These are phyloP conservation scores for Phainopepla nitens DNA, from an alignment of 2,113 vertebrate species.

Conservation along the genomic window DNA sequence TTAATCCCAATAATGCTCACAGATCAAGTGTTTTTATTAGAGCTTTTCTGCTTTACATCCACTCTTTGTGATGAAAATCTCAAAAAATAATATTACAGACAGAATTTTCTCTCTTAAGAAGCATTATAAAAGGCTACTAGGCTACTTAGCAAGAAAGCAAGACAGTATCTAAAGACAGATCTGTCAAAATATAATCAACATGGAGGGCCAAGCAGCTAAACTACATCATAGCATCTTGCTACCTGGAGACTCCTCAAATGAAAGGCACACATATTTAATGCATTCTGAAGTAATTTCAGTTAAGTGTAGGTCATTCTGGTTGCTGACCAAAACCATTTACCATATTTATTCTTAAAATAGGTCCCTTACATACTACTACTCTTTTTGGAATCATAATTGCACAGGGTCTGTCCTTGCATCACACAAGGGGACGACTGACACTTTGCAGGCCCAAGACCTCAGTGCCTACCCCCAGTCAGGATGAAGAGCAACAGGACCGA, in stretches of 20 bases:
- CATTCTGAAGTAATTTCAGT: neutral
- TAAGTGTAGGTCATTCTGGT: neutral
- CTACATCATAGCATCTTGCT: neutral
- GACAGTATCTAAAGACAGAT: neutral
- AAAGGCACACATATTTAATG: neutral
- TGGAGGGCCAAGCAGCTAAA: neutral
- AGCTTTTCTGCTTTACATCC: neutral
- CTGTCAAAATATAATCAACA: neutral
- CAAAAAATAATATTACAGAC: neutral
- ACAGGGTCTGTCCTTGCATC: neutral
- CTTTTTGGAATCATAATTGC: neutral
- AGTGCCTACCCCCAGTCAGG: neutral
- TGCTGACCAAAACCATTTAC: neutral
- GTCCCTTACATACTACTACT: neutral
- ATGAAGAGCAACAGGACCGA: rapidly evolving
- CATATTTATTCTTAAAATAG: neutral
- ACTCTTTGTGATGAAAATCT: neutral
- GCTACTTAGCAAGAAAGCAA: neutral
- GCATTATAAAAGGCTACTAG: neutral
- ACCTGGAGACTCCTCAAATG: neutral
- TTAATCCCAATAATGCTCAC: neutral
- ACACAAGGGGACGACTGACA: neutral
- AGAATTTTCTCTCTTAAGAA: neutral
- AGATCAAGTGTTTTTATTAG: neutral
- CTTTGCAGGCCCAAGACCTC: neutral